Evolutionary conservation across 2,888 invertebrate genomes (phyloP), one percentile per base, ranked within the genome.

Genomic region (Microctonus aethiopoides): DNA sequence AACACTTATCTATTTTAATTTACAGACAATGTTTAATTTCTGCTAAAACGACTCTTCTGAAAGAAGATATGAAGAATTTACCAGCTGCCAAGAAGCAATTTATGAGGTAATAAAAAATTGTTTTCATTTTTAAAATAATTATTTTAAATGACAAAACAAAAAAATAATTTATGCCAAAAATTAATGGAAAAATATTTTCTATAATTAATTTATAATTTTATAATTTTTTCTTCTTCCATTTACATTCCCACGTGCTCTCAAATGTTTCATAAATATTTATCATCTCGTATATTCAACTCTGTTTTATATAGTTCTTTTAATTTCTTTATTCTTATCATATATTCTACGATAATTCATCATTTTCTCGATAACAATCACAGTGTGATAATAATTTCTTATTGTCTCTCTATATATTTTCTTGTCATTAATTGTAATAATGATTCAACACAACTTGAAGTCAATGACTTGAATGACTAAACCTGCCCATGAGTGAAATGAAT

Each of bases 41-140:
- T 0, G 90, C 90, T 0, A 90, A 92, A 72, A 87, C 87, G 70
- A 94, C 89, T 81, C 85, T 95, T 32, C 82, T 95, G 62, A 91
- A 92, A 10, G 94, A 95, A 76, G 90, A 89, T 39, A 88, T 90
- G 59, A 88, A 88, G 1, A 89, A 89, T 56, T 61, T 92, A 26
- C 88, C 90, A 0, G 84, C 86, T 67, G 90, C 92, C 0, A 89
- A 85, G 71, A 82, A 78, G 0, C 89, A 90, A 79, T 86, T 82
- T 57, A 81, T 81, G 56, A 89, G 90, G 92, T 92, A 63, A 39
- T 39, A 26, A 51, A 26, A 29, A 13, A 32, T 22, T n/a, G n/a
- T n/a, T n/a, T n/a, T n/a, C n/a, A n/a, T n/a, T n/a, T n/a, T n/a
- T n/a, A n/a, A n/a, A n/a, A n/a, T n/a, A n/a, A n/a, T n/a, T n/a